A percentile compares a stretch with the other conserved stretches of the same genome.
These are phyloP conservation scores for Halichoerus grypus DNA, from an alignment of 2,113 vertebrate species.

Conservation along the genomic window DNA sequence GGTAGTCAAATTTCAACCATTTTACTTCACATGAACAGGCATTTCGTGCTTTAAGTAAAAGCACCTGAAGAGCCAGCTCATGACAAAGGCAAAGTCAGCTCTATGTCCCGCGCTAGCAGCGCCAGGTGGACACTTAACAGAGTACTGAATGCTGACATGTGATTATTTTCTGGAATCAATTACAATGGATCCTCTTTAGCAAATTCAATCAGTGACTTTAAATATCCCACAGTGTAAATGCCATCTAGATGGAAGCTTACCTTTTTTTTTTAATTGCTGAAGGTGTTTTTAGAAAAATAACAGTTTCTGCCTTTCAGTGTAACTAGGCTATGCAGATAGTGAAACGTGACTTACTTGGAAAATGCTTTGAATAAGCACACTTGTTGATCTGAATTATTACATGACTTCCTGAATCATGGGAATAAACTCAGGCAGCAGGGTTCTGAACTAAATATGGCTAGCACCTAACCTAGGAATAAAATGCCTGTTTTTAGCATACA, in stretches of 20 bases:
- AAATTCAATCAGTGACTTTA: conserved; percentile 12
- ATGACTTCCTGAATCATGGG: conserved; percentile 40
- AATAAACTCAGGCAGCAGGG: not conserved
- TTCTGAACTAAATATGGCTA: conserved; percentile 47
- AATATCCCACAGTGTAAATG: not conserved
- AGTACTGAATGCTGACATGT: not conserved
- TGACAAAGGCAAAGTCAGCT: not conserved
- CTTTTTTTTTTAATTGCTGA: not conserved
- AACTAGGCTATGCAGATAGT: not conserved
- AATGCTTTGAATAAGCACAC: not conserved
- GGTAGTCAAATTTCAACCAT: not conserved
- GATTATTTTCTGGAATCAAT: not conserved
- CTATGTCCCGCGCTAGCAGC: not conserved
- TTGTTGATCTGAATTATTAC: conserved; percentile 13
- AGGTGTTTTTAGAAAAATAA: conserved; percentile 24
- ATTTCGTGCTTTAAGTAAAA: not conserved
- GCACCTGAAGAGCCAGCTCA: not conserved
- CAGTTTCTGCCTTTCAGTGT: not conserved
- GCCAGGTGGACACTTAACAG: not conserved
- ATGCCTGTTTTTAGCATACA: not conserved
- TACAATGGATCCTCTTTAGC: not conserved
- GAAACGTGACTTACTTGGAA: not conserved
- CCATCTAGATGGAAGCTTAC: not conserved
- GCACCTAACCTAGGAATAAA: not conserved
- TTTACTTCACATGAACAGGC: not conserved